Evolutionary conservation across 2,888 invertebrate genomes (phyloP).

Genomic region (Drosophila prolongata): DNA sequence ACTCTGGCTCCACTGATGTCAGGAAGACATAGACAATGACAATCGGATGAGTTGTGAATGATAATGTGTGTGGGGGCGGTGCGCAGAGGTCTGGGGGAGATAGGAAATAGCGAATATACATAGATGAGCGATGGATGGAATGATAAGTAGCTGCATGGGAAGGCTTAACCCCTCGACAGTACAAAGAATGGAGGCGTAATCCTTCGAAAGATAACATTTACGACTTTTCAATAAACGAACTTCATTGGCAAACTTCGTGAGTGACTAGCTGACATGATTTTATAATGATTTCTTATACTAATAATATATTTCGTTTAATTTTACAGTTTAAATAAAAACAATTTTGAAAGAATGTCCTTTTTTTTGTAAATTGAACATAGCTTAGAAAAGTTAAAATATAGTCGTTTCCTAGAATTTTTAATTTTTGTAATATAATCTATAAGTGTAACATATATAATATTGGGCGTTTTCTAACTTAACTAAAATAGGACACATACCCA

Average conservation of each 20-base stretch:
- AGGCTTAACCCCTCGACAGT: constrained; percentile 12
- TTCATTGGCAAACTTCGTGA: not conserved
- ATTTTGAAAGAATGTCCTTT: too few relatives aligned
- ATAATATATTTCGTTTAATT: too few relatives aligned
- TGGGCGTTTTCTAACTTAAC: too few relatives aligned
- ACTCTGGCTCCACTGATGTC: constrained; percentile 31
- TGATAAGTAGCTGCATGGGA: constrained; percentile 41
- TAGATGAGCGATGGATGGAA: constrained; percentile 44
- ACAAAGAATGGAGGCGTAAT: not conserved
- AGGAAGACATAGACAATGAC: constrained; percentile 65
- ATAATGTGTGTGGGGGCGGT: constrained; percentile 60
- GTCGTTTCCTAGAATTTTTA: too few relatives aligned
- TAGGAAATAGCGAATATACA: constrained; percentile 30
- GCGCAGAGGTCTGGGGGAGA: constrained; percentile 38
- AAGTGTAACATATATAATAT: too few relatives aligned
- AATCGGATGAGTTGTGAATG: constrained; percentile 78
- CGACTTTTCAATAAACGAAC: not conserved
- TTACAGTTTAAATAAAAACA: too few relatives aligned
- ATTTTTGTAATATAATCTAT: too few relatives aligned
- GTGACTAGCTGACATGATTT: too few relatives aligned
- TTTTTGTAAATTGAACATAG: too few relatives aligned
- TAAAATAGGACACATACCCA: too few relatives aligned
- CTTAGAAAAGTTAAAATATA: too few relatives aligned
- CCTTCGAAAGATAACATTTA: not conserved
- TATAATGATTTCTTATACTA: too few relatives aligned